These are phyloP conservation scores for Arizona elegans DNA, from an alignment of 2,113 vertebrate species.

Conservation along the genomic window DNA sequence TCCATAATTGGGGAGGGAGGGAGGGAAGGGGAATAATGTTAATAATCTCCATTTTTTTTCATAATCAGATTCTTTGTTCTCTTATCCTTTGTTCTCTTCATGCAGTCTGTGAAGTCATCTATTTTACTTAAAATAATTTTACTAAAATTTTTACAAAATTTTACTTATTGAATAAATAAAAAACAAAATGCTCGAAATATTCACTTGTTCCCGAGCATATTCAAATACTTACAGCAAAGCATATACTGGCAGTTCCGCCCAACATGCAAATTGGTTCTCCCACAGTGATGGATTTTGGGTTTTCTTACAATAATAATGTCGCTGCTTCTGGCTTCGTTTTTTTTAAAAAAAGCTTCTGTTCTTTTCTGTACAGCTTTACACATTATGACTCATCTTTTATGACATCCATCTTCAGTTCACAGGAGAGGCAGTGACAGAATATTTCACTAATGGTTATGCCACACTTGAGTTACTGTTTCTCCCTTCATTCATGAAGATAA, in stretches of 20 bases:
- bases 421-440: neutral
- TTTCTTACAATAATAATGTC: neutral
- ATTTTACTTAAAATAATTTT: no score
- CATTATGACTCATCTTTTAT: neutral
- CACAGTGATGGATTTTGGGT: neutral
- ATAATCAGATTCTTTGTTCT: neutral
- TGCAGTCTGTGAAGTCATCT: neutral
- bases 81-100: neutral
- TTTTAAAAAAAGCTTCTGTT: neutral
- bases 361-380: neutral
- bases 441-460: neutral
- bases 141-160: neutral
- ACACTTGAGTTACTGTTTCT: neutral
- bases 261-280: neutral
- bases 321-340: neutral
- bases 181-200: neutral
- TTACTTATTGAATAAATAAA: neutral
- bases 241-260: neutral
- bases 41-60: neutral
- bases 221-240: neutral
- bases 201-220: neutral
- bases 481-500: neutral
- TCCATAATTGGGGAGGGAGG: neutral
- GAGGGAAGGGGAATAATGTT: neutral
- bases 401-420: constrained; percentile 13